Percentiles rank a stretch among this genome's conserved stretches.
phyloP scores from a whole-genome alignment of 2,797 vertebrate species.

The Gymnocypris eckloni region DNA sequence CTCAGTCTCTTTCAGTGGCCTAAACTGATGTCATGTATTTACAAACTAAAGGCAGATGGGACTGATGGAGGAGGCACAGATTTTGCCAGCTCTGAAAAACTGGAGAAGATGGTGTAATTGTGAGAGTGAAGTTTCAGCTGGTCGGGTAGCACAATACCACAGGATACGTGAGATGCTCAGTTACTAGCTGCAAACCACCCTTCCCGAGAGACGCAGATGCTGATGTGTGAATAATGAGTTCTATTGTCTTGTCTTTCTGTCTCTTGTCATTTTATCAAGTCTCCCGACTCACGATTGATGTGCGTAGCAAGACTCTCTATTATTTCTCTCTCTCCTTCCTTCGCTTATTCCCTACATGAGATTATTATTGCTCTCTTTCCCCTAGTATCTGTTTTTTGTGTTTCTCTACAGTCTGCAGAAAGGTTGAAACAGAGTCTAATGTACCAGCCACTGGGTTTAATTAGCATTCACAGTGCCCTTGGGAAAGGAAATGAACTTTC shows the following conservation, averaged over 20 bases:
- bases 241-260: conserved; percentile 49
- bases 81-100: conserved; percentile 29
- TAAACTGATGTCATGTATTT: conserved; percentile 54
- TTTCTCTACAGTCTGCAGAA: conserved; percentile 48
- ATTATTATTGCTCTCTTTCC: conserved; percentile 17
- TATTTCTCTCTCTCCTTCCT: neutral
- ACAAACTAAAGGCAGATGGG: conserved; percentile 26
- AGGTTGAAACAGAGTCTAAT: conserved; percentile 63
- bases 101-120: conserved; percentile 55
- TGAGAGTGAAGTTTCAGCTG: conserved; percentile 60
- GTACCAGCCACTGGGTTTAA: conserved; percentile 63
- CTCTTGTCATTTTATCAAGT: conserved; percentile 47
- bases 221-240: conserved; percentile 69
- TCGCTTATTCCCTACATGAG: conserved; percentile 31
- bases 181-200: conserved; percentile 58
- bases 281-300: neutral
- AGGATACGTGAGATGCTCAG: conserved; percentile 60
- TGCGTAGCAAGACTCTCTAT: conserved; percentile 7
- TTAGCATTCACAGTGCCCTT: conserved; percentile 60
- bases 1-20: conserved; percentile 36
- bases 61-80: conserved; percentile 47
- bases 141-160: conserved; percentile 35
- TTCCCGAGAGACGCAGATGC: conserved; percentile 63
- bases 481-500: conserved; percentile 62
- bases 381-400: conserved; percentile 12